Evolutionary conservation across 2,113 vertebrate species (phyloP).

Genomic region (Triplophysa tibetana): DNA sequence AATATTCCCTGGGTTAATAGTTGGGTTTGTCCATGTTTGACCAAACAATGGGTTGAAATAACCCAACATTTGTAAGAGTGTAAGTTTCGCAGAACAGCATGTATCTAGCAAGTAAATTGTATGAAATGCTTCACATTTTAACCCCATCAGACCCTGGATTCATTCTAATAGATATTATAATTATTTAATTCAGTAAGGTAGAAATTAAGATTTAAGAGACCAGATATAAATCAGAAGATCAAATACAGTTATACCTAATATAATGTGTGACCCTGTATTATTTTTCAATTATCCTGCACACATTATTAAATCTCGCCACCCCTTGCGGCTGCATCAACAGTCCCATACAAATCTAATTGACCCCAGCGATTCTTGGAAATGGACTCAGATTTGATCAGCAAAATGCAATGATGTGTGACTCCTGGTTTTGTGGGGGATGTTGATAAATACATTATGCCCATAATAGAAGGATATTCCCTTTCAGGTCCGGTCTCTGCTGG

Average conservation of each 20-base stretch:
- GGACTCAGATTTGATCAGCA: conserved; percentile 20
- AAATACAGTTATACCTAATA: not conserved
- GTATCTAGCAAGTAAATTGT: too few species aligned
- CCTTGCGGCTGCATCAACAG: conserved; percentile 4
- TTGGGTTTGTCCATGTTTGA: too few species aligned
- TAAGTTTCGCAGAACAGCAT: too few species aligned
- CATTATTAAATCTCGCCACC: not conserved
- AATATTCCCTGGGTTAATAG: too few species aligned
- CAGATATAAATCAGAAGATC: too few species aligned
- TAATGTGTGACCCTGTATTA: not conserved
- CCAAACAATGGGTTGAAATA: too few species aligned
- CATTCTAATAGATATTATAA: too few species aligned
- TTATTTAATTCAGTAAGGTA: too few species aligned
- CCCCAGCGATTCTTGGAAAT: conserved; percentile 30
- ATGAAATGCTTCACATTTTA: too few species aligned
- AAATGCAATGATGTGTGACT: conserved; percentile 34
- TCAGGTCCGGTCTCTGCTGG: conserved; percentile 36
- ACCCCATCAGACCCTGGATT: too few species aligned
- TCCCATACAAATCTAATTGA: conserved; percentile 6
- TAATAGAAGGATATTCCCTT: conserved; percentile 54
- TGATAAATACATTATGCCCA: conserved; percentile 44
- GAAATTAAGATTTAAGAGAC: too few species aligned
- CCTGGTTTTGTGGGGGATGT: conserved; percentile 24
- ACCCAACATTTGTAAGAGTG: too few species aligned
- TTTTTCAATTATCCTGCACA: not conserved